Conservation (phyloP, 2,888 invertebrate species). For the Troilus luridus region DNA sequence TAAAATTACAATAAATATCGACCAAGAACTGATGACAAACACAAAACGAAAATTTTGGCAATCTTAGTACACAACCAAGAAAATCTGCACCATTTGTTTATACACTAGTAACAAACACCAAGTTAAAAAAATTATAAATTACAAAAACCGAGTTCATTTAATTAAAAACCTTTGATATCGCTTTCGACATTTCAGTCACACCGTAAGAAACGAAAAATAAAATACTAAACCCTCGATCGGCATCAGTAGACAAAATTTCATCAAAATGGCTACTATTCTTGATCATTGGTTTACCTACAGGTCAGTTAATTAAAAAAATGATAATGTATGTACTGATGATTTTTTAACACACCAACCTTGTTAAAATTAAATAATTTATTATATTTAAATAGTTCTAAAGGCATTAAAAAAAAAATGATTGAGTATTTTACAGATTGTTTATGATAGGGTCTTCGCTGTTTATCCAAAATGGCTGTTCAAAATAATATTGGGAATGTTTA, state of each 20-base stretch:
- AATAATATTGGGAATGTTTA: background rate
- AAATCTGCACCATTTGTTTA: constrained; percentile 23
- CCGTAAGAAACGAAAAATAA: constrained; percentile 38
- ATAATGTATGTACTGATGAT: background rate
- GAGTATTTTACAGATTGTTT: background rate
- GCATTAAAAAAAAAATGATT: background rate
- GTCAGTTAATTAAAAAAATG: background rate
- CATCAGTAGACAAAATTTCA: constrained; percentile 58
- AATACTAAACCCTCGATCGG: constrained; percentile 52
- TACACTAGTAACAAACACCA: background rate
- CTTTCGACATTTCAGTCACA: constrained; percentile 13
- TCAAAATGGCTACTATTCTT: constrained; percentile 57
- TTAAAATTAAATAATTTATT: background rate
- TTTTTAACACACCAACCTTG: background rate
- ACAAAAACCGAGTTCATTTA: background rate
- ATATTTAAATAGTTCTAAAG: background rate
- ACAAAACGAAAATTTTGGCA: background rate
- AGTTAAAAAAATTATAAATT: constrained; percentile 10
- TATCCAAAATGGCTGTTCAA: background rate
- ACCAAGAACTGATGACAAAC: background rate
- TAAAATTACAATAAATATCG: background rate
- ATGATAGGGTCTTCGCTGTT: background rate
- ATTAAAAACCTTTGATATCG: background rate
- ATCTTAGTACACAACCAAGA: constrained; percentile 21
- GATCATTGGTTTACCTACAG: constrained; percentile 34